Evolutionary conservation across 1,140 invertebrate species (phyloP).

Genomic region (Drosophila insularis): DNA sequence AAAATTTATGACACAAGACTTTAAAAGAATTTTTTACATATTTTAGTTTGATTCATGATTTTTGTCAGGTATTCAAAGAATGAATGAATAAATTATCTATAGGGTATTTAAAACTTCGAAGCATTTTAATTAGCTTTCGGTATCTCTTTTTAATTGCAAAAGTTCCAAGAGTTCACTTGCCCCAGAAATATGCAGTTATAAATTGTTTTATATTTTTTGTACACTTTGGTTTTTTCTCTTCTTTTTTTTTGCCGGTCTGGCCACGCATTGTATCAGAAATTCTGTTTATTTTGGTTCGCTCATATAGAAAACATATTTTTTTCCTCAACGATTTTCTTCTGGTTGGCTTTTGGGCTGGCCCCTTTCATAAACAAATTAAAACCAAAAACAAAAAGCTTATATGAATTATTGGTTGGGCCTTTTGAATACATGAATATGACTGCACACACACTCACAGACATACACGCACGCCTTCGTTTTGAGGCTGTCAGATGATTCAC

Average conservation of each 20-base stretch:
- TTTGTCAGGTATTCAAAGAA: neutral
- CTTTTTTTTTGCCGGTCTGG: conserved; percentile 31
- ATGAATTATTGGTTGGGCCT: conserved; percentile 44
- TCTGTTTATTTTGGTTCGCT: conserved; percentile 58
- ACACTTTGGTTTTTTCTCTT: neutral
- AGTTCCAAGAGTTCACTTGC: conserved; percentile 59
- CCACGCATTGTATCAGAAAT: conserved; percentile 42
- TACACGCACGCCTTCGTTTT: conserved; percentile 19
- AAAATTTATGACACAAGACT: too few relatives aligned
- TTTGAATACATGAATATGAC: conserved; percentile 12
- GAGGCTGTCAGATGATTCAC: conserved; percentile 44
- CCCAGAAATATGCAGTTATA: conserved; percentile 43
- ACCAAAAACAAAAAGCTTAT: conserved; percentile 31
- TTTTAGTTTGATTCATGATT: neutral
- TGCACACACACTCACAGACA: conserved; percentile 8
- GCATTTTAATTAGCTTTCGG: conserved; percentile 23
- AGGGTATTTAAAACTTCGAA: neutral
- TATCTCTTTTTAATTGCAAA: conserved; percentile 51
- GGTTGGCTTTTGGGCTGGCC: conserved; percentile 20
- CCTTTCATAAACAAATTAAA: conserved; percentile 54
- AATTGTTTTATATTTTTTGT: conserved; percentile 42
- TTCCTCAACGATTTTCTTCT: conserved; percentile 11
- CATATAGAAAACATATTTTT: conserved; percentile 32
- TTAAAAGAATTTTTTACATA: too few relatives aligned
- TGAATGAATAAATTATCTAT: neutral